Conservation (phyloP, 2,797 vertebrate species). For the Brotula barbata region DNA sequence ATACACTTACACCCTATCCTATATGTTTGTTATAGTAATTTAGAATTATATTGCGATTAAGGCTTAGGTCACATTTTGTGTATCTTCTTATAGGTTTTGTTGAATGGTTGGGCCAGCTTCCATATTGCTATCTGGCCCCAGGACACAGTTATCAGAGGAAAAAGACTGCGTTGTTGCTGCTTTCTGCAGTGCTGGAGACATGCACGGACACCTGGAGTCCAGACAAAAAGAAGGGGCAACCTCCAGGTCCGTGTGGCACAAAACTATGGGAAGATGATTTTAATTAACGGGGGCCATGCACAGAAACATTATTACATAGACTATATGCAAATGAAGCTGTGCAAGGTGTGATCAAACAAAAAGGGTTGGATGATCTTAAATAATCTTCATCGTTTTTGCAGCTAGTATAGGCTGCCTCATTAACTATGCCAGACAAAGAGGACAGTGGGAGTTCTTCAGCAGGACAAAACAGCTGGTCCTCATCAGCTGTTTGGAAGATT, state of each 20-base stretch:
- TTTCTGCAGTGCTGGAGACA: constrained; percentile 84
- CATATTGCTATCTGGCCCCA: constrained; percentile 74
- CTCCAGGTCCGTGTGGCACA: constrained; percentile 86
- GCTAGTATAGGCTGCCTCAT: constrained; percentile 83
- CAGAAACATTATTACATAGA: too few species aligned
- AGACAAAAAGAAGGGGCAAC: constrained; percentile 88
- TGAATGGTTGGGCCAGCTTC: constrained; percentile 85
- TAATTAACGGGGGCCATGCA: too few species aligned
- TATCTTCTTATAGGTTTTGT: constrained; percentile 75
- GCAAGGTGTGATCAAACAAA: too few species aligned
- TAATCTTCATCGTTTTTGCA: constrained; percentile 50
- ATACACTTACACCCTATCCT: too few species aligned
- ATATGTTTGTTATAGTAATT: too few species aligned
- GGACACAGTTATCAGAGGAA: constrained; percentile 88
- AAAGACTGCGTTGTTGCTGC: constrained; percentile 83
- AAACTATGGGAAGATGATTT: too few species aligned
- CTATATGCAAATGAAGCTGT: too few species aligned
- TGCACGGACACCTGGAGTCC: constrained; percentile 91
- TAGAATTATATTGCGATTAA: too few species aligned
- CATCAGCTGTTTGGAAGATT: constrained; percentile 87
- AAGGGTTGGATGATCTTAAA: too few species aligned
- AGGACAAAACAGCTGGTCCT: constrained; percentile 79
- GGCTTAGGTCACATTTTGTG: too few species aligned
- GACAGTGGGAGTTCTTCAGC: constrained; percentile 86
- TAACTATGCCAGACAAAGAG: constrained; percentile 70